Evolutionary conservation across 2,888 invertebrate species (phyloP), one percentile per base, ranked within the genome.

Genomic region (Drosophila austrosaltans): DNA sequence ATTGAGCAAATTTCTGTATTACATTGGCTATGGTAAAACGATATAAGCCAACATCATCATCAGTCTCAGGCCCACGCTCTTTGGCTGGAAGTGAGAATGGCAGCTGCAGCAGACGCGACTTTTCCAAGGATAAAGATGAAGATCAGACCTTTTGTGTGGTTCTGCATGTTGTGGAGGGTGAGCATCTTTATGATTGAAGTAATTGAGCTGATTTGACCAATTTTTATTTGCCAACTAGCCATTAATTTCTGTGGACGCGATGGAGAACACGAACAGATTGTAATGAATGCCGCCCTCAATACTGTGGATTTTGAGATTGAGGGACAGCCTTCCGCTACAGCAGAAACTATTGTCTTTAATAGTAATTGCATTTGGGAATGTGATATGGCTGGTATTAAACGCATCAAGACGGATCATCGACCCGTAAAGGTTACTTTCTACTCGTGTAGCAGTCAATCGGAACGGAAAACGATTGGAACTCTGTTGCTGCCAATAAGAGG

Each of bases 311-410:
- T 95, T 81, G 95, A 96, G 91, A 95, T 96, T 0, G 95, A 96
- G 85, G 93, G 94, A 12, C 93, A 94, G 7, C 93, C 94, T 1
- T 93, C 95, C 0, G 93, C 93, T 36, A 93, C 94, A 57, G 92
- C 93, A 65, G 85, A 87, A 59, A 76, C 87, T 1, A 95, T 95
- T 0, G 92, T 94, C 54, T 96, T 96, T 89, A 95, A 95, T 75
- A 95, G 95, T 25, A 96, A 96, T 90, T 94, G 96, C 65, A 94
- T 96, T 61, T 97, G 96, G 96, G 96, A 96, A 91, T 95, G 95
- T 2, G 95, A 96, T 79, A 95, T 95, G 92, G 94, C 94, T 79
- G 93, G 94, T 69, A 93, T 96, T 77, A 94, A 96, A 82, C 94
- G 94, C 91, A 94, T 96, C 81, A 93, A 96, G 82, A 94, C 95